These are phyloP conservation scores for Periophthalmodon schlosseri DNA, from an alignment of 2,113 vertebrate genomes.

Conservation along the genomic window DNA sequence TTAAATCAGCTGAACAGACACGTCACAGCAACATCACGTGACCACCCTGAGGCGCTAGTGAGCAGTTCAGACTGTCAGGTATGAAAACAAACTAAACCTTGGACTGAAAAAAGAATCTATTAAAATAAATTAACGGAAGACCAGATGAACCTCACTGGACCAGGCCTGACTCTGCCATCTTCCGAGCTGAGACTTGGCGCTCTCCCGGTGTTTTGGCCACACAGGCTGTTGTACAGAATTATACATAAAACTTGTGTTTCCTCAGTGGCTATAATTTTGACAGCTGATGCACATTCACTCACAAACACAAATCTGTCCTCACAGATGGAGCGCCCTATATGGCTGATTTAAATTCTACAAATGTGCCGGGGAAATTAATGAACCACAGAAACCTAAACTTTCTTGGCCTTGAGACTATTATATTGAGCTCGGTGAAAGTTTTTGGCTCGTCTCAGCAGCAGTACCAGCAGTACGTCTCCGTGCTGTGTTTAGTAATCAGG, in stretches of 20 bases:
- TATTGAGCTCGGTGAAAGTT: constrained; percentile 39
- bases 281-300: neutral
- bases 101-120: no score
- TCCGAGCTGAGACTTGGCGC: no score
- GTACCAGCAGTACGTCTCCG: constrained; percentile 56
- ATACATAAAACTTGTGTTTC: neutral
- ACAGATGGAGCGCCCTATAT: neutral
- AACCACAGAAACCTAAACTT: constrained; percentile 20
- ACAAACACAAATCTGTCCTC: neutral
- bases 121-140: no score
- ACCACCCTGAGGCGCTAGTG: no score
- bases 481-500: constrained; percentile 63
- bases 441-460: constrained; percentile 21
- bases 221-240: no score
- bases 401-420: constrained; percentile 46
- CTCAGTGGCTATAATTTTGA: neutral
- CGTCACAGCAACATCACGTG: no score
- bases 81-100: no score
- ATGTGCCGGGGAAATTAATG: neutral
- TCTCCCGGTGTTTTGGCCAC: no score
- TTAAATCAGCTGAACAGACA: no score
- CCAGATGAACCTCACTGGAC: no score
- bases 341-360: neutral
- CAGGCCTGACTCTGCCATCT: no score
- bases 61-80: no score